Percentiles rank a stretch among this genome's conserved stretches.
Conservation (phyloP, 2,797 vertebrate species). For the Nyctalus aviator region DNA sequence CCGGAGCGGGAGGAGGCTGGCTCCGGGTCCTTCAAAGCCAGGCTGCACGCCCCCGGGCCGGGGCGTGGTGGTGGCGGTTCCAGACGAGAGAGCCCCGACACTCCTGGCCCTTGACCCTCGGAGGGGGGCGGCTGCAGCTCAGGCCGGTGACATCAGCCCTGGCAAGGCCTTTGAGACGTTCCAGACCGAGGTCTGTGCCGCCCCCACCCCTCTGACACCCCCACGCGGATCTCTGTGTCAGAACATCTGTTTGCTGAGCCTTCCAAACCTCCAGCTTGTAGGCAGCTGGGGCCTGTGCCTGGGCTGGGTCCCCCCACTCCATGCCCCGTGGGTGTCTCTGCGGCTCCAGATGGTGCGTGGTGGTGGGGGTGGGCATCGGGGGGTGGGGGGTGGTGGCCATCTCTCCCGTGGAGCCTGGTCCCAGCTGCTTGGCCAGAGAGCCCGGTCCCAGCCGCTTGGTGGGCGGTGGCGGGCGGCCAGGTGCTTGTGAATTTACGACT, state of each 20-base stretch:
- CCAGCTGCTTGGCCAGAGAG: not conserved
- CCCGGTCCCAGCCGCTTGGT: not conserved
- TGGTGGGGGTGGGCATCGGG: fast-evolving
- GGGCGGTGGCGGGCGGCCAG: not conserved
- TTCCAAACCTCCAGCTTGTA: not conserved
- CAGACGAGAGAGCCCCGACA: not conserved
- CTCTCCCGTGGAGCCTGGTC: fast-evolving
- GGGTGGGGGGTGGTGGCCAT: fast-evolving
- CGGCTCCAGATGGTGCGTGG: not conserved
- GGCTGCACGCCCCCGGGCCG: fast-evolving
- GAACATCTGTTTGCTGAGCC: conserved; percentile 69
- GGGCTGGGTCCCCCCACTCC: not conserved
- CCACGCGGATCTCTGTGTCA: conserved; percentile 7
- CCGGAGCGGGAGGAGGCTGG: not conserved
- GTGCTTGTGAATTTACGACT: conserved; percentile 35
- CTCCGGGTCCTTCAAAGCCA: not conserved
- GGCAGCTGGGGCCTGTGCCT: not conserved
- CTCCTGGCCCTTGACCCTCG: not conserved
- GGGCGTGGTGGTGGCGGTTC: not conserved
- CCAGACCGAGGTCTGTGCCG: not conserved
- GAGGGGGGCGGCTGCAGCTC: not conserved
- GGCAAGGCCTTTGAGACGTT: not conserved
- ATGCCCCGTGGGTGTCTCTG: fast-evolving
- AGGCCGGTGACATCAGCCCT: not conserved
- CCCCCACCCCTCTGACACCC: not conserved